Base-by-base conservation (phyloP, 2,888 invertebrate genomes). In the Erebia epiphron region DNA sequence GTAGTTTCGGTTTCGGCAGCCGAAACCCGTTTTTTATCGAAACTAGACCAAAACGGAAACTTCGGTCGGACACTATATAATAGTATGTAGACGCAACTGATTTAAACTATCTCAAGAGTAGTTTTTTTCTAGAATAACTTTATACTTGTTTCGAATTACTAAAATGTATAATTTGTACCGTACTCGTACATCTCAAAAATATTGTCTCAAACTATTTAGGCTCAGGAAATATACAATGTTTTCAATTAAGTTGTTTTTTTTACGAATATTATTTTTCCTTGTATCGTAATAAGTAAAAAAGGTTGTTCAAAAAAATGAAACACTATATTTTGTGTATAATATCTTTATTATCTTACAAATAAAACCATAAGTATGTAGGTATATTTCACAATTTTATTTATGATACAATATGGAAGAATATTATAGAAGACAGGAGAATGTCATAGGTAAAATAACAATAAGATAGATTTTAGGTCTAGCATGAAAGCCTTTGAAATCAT, bases 141-240 rank as follows among this genome's bases (percentile, higher is more conserved):
- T 50, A n/a, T 50, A n/a, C 7, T 54, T 54, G 9, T 18, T 54
- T 58, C 21, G 18, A 41, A 46, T 58, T 67, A 52, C 52, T 5
- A 35, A 58, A 50, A 50, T 60, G 4, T 43, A 70, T 66, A 57
- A 43, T 69, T 61, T 70, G 35, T 66, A 67, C 41, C 68, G 66
- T 10, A 11, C 11, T 21, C 68, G 66, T 10, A 11, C 11, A 46
- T 46, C 1, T 13, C 3, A 43, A 43, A 2, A 43, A 43, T 43
- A 63, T 73, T 73, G 66, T 75, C 73, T 77, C 70, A 71, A 71
- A 69, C 54, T 60, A 56, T 70, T 57, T 70, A 72, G 68, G 58
- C 62, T 70, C 66, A 78, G 80, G 75, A 78, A 88, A 84, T 90
- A 90, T 90, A 90, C 89, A 88, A 86, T 80, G 86, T 89, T 89